A percentile compares a stretch with the other conserved stretches of the same genome.
Conservation (phyloP, 2,888 invertebrate genomes). For the Oscheius sp. region DNA sequence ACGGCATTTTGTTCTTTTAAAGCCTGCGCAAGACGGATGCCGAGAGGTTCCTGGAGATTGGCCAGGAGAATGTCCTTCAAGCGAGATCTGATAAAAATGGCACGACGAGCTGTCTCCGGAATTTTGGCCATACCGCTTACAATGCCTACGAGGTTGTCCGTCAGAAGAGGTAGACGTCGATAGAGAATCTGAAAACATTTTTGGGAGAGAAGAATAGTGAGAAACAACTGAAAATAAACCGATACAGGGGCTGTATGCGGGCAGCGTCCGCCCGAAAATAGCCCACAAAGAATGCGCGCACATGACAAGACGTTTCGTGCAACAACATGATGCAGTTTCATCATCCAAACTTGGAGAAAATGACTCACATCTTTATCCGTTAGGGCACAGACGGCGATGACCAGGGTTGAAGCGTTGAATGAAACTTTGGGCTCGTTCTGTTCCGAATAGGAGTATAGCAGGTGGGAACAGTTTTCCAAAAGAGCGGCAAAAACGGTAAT, state of each 20-base stretch:
- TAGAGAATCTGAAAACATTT: constrained; percentile 7
- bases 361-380: constrained; percentile 22
- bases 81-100: constrained; percentile 17
- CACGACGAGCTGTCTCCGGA: constrained; percentile 8
- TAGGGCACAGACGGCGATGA: constrained; percentile 1
- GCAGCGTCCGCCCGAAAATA: too few species aligned
- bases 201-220: not conserved
- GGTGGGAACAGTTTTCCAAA: not conserved
- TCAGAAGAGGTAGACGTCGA: not conserved
- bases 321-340: not conserved
- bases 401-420: constrained; percentile 15
- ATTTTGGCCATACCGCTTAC: constrained; percentile 3
- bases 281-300: too few species aligned
- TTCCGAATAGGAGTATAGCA: constrained; percentile 1
- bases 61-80: constrained; percentile 11
- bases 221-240: too few species aligned
- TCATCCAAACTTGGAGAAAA: not conserved
- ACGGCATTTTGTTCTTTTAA: not conserved
- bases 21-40: not conserved
- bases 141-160: not conserved
- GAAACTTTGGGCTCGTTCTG: constrained; percentile 21
- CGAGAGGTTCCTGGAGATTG: not conserved
- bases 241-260: too few species aligned
- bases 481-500: constrained; percentile 1
- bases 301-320: too few species aligned